A percentile compares a stretch with the other conserved stretches of the same genome.
Conservation (phyloP, 2,113 vertebrate species). For the Eulacestoma nigropectus region DNA sequence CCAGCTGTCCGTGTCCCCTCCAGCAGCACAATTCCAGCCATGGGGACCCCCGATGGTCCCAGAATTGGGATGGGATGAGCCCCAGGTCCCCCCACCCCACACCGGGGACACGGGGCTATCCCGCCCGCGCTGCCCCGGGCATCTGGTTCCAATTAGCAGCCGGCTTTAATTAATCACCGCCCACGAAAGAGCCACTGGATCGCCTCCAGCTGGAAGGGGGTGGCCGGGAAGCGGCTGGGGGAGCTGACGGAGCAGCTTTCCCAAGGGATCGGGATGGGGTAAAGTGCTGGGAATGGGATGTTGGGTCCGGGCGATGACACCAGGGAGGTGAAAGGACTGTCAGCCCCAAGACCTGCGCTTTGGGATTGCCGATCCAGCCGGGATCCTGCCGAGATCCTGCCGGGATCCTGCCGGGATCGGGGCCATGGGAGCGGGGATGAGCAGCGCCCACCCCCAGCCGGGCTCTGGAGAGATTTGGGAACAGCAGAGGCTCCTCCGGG, state of each 20-base stretch:
- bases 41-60: rapidly evolving
- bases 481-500: rapidly evolving
- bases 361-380: rapidly evolving
- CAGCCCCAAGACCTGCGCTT: rapidly evolving
- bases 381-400: background rate
- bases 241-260: background rate
- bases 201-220: background rate
- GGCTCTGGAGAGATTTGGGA: background rate
- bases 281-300: rapidly evolving
- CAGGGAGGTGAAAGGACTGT: rapidly evolving
- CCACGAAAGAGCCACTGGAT: rapidly evolving
- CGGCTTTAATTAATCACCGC: background rate
- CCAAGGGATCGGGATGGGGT: background rate
- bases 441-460: rapidly evolving
- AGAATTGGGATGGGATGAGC: background rate
- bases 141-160: constrained; percentile 52
- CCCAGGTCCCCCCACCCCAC: background rate
- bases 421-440: rapidly evolving
- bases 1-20: background rate
- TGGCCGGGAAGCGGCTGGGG: background rate
- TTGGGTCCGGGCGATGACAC: rapidly evolving
- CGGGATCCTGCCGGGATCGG: no score
- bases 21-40: background rate
- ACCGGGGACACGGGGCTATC: background rate
- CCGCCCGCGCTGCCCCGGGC: background rate